phyloP scores from a whole-genome alignment of 2,797 vertebrate genomes.

The Ctenopoma multispine region DNA sequence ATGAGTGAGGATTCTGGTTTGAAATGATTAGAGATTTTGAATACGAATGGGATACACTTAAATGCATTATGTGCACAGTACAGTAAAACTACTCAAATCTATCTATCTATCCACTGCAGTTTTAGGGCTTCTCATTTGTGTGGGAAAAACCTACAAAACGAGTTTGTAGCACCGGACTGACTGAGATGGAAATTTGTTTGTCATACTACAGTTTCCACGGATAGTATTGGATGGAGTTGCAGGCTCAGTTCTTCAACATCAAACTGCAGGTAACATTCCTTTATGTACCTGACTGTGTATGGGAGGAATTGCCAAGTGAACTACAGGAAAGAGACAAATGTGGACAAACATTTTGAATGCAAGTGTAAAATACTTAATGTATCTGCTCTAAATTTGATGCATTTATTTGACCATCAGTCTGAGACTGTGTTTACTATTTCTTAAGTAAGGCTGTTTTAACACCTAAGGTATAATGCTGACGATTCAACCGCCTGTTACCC shows the following conservation, averaged over 20 bases:
- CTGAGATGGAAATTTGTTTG: background rate
- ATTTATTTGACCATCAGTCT: background rate
- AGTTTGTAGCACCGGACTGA: background rate
- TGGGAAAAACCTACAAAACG: background rate
- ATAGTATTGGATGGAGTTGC: too few species aligned
- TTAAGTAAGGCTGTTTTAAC: background rate
- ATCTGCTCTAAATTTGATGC: background rate
- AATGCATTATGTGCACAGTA: too few species aligned
- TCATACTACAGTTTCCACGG: background rate
- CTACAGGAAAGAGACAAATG: background rate
- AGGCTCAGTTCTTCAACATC: background rate
- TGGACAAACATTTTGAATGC: background rate
- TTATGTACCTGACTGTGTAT: background rate
- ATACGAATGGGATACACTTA: too few species aligned
- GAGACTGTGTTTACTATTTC: background rate
- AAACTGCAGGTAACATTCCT: background rate
- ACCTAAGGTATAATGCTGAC: background rate
- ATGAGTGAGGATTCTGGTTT: background rate
- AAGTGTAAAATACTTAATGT: too few species aligned
- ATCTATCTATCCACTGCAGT: too few species aligned
- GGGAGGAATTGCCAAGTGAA: too few species aligned
- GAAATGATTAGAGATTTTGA: background rate
- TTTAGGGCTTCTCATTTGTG: too few species aligned
- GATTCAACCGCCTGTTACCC: background rate
- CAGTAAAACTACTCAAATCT: too few species aligned